A percentile compares a stretch with the other conserved stretches of the same genome.
Evolutionary conservation across 1,140 invertebrate species (phyloP).

Genomic region (Elymnias hypermnestra): DNA sequence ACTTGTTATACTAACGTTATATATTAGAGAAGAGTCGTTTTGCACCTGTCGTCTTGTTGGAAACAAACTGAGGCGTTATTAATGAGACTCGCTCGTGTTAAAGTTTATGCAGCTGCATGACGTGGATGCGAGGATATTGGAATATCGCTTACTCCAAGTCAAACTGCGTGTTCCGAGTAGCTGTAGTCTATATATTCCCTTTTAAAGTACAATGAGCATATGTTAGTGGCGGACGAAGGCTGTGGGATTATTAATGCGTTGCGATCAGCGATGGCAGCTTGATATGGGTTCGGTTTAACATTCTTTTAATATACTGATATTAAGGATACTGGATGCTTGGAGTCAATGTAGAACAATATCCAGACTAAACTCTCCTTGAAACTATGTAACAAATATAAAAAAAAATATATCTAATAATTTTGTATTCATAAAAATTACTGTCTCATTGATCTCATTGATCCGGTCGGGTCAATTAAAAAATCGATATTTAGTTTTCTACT

Average conservation of each 20-base stretch:
- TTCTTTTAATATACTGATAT: background rate
- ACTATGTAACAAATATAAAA: too few species aligned
- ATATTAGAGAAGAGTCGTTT: background rate
- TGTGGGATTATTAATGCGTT: background rate
- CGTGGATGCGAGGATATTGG: slow-evolving; percentile 23
- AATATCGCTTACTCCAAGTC: slow-evolving; percentile 23
- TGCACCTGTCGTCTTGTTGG: slow-evolving; percentile 29
- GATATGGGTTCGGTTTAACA: background rate
- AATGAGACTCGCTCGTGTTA: slow-evolving; percentile 35
- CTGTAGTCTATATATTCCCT: background rate
- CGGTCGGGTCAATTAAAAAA: too few species aligned
- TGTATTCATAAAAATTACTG: too few species aligned
- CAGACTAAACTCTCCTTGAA: too few species aligned
- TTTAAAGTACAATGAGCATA: background rate
- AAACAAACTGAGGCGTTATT: slow-evolving; percentile 33
- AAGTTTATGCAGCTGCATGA: background rate
- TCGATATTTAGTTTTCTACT: too few species aligned
- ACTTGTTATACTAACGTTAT: too few species aligned
- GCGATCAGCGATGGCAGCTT: background rate
- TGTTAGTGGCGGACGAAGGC: background rate
- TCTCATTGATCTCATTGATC: too few species aligned
- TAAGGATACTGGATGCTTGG: too few species aligned
- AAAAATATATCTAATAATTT: too few species aligned
- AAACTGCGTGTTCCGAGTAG: slow-evolving; percentile 4
- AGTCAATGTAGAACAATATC: too few species aligned